phyloP scores from a whole-genome alignment of 1,140 invertebrate species.

The Physella acuta region DNA sequence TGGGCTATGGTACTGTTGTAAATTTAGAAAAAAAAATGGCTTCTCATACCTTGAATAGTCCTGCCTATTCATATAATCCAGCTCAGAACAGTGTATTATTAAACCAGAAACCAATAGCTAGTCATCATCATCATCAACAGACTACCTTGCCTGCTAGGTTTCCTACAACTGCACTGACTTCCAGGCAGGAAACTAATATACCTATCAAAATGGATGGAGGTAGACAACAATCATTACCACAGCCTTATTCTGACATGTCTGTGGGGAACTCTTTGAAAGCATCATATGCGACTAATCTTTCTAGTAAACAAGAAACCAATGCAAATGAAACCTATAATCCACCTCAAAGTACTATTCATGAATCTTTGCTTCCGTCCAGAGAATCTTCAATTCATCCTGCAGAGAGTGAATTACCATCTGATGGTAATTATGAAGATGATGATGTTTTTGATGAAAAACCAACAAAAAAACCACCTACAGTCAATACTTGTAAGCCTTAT shows the following conservation, averaged over 20 bases:
- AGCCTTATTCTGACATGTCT: not conserved
- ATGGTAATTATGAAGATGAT: conserved; percentile 7
- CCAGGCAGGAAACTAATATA: conserved; percentile 11
- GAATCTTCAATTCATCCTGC: not conserved
- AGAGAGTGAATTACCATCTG: not conserved
- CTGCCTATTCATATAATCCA: not conserved
- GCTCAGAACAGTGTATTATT: not conserved
- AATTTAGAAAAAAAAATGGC: conserved; percentile 5
- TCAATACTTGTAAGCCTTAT: conserved; percentile 18
- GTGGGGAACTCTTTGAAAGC: not conserved
- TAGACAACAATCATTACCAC: not conserved
- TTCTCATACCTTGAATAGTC: not conserved
- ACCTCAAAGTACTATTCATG: not conserved
- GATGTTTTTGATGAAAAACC: conserved; percentile 21
- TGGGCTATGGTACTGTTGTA: conserved; percentile 24
- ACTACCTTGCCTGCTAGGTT: conserved; percentile 9
- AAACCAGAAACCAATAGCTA: not conserved
- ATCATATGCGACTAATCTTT: not conserved
- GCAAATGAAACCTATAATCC: not conserved
- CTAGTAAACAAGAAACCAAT: not conserved
- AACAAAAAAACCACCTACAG: not conserved
- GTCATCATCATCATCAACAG: not conserved
- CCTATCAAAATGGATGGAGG: conserved; percentile 25
- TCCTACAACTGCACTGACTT: conserved; percentile 3
- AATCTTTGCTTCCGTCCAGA: not conserved